phyloP scores from a whole-genome alignment of 2,888 invertebrate species.

The Microplitis deprimator region DNA sequence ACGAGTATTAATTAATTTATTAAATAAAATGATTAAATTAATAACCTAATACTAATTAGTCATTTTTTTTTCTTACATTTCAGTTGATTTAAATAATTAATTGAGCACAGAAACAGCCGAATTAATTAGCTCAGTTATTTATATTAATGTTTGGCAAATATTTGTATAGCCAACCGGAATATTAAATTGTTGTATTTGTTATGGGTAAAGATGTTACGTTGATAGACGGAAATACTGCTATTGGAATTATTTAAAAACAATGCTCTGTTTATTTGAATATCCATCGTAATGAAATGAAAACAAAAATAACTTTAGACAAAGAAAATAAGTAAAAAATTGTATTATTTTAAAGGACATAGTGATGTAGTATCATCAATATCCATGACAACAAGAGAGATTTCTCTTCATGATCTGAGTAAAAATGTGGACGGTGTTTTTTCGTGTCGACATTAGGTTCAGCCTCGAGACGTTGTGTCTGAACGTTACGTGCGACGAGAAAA shows the following conservation, averaged over 20 bases:
- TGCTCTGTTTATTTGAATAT: neutral
- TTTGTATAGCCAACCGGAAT: neutral
- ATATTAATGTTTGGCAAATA: too few species aligned
- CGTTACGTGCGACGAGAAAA: constrained; percentile 40
- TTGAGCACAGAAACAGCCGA: too few species aligned
- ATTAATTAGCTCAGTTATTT: too few species aligned
- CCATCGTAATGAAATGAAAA: neutral
- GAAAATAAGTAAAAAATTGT: neutral
- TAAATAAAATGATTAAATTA: too few species aligned
- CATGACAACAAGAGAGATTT: constrained; percentile 6
- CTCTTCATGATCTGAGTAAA: constrained; percentile 6
- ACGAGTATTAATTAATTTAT: constrained; percentile 5
- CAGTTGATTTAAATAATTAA: too few species aligned
- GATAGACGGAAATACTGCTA: neutral
- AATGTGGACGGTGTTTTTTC: constrained; percentile 2
- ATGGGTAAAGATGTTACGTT: neutral
- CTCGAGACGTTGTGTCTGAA: constrained; percentile 38
- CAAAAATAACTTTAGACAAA: neutral
- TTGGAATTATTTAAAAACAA: neutral
- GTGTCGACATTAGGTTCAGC: constrained; percentile 23
- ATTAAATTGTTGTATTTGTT: neutral
- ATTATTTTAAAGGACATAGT: neutral
- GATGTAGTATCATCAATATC: neutral
- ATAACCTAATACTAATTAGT: too few species aligned
- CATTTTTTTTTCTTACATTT: neutral